Conservation (phyloP, 37 sponge, comb jelly and placozoan genomes). For the Halichondria panicea region DNA sequence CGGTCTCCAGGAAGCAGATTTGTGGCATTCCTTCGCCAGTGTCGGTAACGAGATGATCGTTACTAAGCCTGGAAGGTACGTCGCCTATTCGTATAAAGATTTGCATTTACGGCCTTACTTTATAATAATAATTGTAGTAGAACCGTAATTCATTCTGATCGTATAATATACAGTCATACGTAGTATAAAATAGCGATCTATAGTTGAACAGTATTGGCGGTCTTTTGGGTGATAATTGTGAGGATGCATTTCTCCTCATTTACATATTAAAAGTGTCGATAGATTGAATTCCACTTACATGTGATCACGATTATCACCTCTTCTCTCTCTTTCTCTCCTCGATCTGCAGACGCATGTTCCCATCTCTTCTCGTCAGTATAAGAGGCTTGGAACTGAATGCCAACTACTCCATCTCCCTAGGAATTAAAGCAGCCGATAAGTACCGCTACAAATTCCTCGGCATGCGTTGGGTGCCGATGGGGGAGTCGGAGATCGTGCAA, state of each 20-base stretch:
- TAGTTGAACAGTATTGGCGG: too few species aligned
- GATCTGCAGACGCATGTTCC: conserved; percentile 56
- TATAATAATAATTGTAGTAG: too few species aligned
- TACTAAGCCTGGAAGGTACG: conserved; percentile 72
- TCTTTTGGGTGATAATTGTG: too few species aligned
- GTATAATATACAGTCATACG: too few species aligned
- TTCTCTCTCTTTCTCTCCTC: background rate
- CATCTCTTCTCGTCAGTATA: conserved; percentile 43
- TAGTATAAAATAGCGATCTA: too few species aligned
- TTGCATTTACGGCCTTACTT: too few species aligned
- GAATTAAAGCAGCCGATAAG: conserved; percentile 40
- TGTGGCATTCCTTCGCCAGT: conserved; percentile 58
- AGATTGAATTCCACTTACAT: too few species aligned
- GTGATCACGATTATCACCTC: too few species aligned
- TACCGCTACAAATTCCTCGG: conserved; percentile 62
- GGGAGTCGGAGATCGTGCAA: conserved; percentile 45
- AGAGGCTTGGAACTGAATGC: conserved; percentile 53
- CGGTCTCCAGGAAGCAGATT: conserved; percentile 24
- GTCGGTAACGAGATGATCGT: conserved; percentile 85
- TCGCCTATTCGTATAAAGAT: background rate
- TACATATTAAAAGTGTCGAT: too few species aligned
- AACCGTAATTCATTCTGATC: too few species aligned
- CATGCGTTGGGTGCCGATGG: conserved; percentile 25
- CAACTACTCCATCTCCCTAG: conserved; percentile 40
- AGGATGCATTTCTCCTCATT: too few species aligned